Base-by-base conservation (phyloP, 2,888 invertebrate species). In the Eilema caniola region DNA sequence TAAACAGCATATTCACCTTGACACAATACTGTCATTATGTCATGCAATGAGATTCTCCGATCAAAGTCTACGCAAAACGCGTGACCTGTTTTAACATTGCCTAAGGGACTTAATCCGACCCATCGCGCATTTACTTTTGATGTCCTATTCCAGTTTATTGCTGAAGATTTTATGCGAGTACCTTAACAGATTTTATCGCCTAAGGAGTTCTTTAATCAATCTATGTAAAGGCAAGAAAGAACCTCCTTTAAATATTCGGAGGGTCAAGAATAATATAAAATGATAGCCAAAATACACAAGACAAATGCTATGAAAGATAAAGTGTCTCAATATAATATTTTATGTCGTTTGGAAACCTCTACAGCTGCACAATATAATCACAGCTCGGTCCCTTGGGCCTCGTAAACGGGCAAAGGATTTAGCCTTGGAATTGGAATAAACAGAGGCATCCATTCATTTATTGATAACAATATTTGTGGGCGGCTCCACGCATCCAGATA, bases 71-170 rank as follows among this genome's bases (percentile, higher is more conserved):
- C n/a, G 7, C 5, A 47, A 20, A 47, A 47, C 47, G 47, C 47
- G 47, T 47, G 53, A 53, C 53, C 10, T 10, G n/a, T 53, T 53
- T 53, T 53, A 53, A n/a, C 53, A 53, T 53, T 53, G 10, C n/a
- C 53, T 53, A 53, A 7, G 53, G 33, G 69, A 60, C 63, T 73
- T 70, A 69, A 71, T 20, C 62, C 47, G 67, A 28, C 61, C 61
- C 62, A 71, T 65, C 68, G 47, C 41, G 62, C 59, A 59, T 66
- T 68, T 53, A 62, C 41, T 64, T 69, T 71, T 71, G 61, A 73
- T 66, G 57, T 73, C 53, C 53, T n/a, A 57, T 71, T 66, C 62
- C 31, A 70, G 23, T 79, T 72, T 70, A 77, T 53, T 69, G 47
- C 62, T 14, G 63, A 62, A 28, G 70, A 59, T 69, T 70, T 59